Base-by-base conservation (phyloP, 1,140 invertebrate species). In the Aricia agestis region DNA sequence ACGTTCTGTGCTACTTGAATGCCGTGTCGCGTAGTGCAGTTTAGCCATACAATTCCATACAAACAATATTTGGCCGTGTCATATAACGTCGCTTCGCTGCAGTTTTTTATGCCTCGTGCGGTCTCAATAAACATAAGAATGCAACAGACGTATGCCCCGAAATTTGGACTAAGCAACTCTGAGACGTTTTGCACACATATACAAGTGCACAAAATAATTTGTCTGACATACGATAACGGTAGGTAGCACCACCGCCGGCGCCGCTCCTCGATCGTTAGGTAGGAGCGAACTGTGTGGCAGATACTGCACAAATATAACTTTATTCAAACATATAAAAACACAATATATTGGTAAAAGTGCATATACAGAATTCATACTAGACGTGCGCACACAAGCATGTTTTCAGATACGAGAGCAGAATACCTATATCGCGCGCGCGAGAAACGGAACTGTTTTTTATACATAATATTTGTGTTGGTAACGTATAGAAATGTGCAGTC, bases 211-310 rank as follows among this genome's bases (percentile, higher is more conserved):
- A 82, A 82, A 80, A 71, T 70, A 82, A 78, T 65, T 71, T 77
- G 76, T 81, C 67, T 76, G 84, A 89, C 87, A 78, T 89, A 91
- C 83, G 78, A 84, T 87, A 73, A 83, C 67, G 81, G 18, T 59
- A 19, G 74, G 82, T 84, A 83, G 86, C 82, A 87, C 59, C 82
- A 79, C 72, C 83, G 81, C 72, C 86, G 80, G 74, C 86, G 80
- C 73, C 85, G 76, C 77, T 88, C 85, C 74, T 89, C 85, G 70
- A 89, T 84, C 75, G 87, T 86, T 90, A 91, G 85, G 86, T 89
- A 88, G 81, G 89, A 88, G 82, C 89, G 87, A 85, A 90, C 86
- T 90, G 87, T 84, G 82, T 85, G 79, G 86, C 83, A 86, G 89
- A 82, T 85, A 85, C 89, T 91, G 87, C 82, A 80, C 73, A 91